Evolutionary conservation across 2,113 vertebrate genomes (phyloP), one percentile per base, ranked within the genome.

Genomic region (Nycticebus coucang): DNA sequence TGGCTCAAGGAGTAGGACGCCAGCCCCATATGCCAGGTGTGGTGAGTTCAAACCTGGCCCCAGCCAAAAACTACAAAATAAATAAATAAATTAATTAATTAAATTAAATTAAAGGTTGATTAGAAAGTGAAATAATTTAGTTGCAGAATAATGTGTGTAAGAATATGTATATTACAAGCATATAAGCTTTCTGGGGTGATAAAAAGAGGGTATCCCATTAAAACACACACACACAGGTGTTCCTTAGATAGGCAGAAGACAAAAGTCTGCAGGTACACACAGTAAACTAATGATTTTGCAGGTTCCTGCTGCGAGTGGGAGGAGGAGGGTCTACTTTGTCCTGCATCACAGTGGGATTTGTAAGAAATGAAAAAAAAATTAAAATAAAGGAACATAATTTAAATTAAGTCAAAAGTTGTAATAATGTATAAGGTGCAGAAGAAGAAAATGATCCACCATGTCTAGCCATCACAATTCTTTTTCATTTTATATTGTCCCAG

Each of bases 41-140:
- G 41, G 41, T 41, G 41, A 5, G 41, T 41, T 41, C 41, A 41
- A 41, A 41, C 41, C 41, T 41, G 41, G 41, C 41, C 41, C 41
- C 41, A 41, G 41, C 41, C 41, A 41, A 41, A 41, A 41, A 41
- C 41, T 41, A 5, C 41, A 41, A 41, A 41, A 41, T 41, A 41
- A 41, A 41, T 41, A 41, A 41, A 41, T 41, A 41, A 41, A 41
- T 4, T 41, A 41, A 41, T 41, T 4, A 41, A 41, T 4, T 41
- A 41, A 41, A 41, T 4, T 41, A 41, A 41, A 41, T 41, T 4
- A 41, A 41, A 41, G 41, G 41, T 41, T 41, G 41, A 19, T 45
- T 81, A 33, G 8, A 71, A 83, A 94, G 77, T 75, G 55, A 92
- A 96, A 79, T 7, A n/a, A 24, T 30, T 71, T n/a, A 71, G 4